Evolutionary conservation across 2,888 invertebrate species (phyloP).

Genomic region (Sipha maydis): DNA sequence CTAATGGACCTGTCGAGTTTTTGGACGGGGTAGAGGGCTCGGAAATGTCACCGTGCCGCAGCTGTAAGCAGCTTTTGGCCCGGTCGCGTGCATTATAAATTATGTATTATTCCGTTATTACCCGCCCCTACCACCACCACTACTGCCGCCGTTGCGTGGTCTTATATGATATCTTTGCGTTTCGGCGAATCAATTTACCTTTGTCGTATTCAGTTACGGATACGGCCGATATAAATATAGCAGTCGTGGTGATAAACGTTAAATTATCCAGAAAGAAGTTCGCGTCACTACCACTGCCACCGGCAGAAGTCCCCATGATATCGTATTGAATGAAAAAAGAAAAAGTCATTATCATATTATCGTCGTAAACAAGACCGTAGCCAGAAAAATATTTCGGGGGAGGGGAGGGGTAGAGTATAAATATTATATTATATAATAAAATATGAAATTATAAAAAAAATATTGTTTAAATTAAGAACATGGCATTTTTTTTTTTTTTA

Average conservation of each 20-base stretch:
- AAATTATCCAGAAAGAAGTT: background rate
- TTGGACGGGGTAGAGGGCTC: too few relatives aligned
- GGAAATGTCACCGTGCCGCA: too few relatives aligned
- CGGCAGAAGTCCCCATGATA: background rate
- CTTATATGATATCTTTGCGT: background rate
- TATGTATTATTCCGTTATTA: background rate
- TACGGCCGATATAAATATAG: background rate
- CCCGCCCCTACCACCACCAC: background rate
- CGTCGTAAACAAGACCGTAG: too few relatives aligned
- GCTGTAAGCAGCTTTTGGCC: background rate
- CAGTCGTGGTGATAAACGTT: too few relatives aligned
- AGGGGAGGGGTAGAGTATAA: too few relatives aligned
- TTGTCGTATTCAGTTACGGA: background rate
- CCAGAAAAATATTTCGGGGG: too few relatives aligned
- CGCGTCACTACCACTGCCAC: background rate
- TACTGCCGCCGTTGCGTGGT: background rate
- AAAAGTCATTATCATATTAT: background rate
- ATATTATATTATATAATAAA: too few relatives aligned
- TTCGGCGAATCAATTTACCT: constrained; percentile 42
- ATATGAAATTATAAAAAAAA: too few relatives aligned
- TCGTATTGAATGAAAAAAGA: background rate
- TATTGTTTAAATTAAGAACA: too few relatives aligned
- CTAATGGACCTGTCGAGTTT: too few relatives aligned
- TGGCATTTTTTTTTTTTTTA: too few relatives aligned
- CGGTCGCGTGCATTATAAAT: constrained; percentile 47